These are phyloP conservation scores for Acanthococcus lagerstroemiae DNA, from an alignment of 2,888 invertebrate genomes.

Conservation along the genomic window DNA sequence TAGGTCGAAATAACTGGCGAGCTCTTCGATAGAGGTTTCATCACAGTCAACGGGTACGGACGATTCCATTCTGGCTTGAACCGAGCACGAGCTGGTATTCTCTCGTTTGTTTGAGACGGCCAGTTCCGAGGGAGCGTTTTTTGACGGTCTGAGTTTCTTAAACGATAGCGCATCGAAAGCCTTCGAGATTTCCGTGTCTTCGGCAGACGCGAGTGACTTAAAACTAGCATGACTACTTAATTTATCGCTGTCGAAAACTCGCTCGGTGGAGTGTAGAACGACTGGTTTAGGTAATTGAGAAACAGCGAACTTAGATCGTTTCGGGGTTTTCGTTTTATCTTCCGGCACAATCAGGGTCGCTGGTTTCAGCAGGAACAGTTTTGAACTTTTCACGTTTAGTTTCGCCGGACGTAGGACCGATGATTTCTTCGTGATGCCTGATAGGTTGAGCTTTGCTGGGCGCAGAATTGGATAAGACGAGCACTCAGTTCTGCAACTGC, in stretches of 20 bases:
- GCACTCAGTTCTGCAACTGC: no score
- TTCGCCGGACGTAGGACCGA: conserved; percentile 14
- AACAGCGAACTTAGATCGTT: background rate
- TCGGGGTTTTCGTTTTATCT: background rate
- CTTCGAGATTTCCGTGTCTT: conserved; percentile 11
- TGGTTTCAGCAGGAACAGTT: conserved; percentile 11
- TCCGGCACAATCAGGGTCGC: conserved; percentile 1
- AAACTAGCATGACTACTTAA: conserved; percentile 20
- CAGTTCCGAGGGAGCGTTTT: background rate
- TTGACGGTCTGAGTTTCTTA: conserved; percentile 1
- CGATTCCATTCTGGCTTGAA: conserved; percentile 21
- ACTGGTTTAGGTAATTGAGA: background rate
- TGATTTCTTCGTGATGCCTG: background rate
- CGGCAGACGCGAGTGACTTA: conserved; percentile 3
- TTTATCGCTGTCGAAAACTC: conserved; percentile 4
- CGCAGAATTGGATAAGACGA: background rate
- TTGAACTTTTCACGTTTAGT: conserved; percentile 10
- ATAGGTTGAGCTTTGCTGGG: background rate
- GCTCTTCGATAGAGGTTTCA: conserved; percentile 85
- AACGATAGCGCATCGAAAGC: conserved; percentile 21
- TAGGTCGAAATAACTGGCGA: conserved; percentile 91
- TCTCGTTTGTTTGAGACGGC: conserved; percentile 9
- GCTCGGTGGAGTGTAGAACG: background rate
- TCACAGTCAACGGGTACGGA: conserved; percentile 38
- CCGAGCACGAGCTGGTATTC: conserved; percentile 18